Evolutionary conservation across 2,797 vertebrate species (phyloP).

Genomic region (Neosilurus mollespiculum): DNA sequence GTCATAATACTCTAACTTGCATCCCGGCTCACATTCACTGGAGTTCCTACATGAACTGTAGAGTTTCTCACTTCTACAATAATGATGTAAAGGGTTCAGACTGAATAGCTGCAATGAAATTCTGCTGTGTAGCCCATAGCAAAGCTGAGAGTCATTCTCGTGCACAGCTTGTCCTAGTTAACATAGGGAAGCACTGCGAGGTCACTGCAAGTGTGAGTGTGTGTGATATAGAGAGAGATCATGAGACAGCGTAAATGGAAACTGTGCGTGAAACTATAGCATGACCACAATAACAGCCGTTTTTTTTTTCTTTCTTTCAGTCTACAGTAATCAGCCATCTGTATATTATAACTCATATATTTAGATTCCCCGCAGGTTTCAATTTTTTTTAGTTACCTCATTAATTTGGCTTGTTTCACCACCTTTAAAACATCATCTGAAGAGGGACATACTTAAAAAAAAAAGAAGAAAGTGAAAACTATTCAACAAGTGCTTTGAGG

Average conservation of each 20-base stretch:
- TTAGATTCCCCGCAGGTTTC: not conserved
- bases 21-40: not conserved
- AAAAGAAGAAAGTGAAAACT: conserved; percentile 27
- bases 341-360: conserved; percentile 15
- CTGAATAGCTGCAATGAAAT: conserved; percentile 54
- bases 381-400: conserved; percentile 6
- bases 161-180: conserved; percentile 70
- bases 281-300: conserved; percentile 5
- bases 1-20: conserved; percentile 4
- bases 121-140: conserved; percentile 57
- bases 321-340: conserved; percentile 21
- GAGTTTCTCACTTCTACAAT: conserved; percentile 60
- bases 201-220: conserved; percentile 57
- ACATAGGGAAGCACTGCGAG: conserved; percentile 64
- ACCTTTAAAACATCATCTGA: conserved; percentile 48
- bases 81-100: conserved; percentile 65
- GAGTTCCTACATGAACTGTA: not conserved
- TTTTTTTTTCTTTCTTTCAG: not conserved
- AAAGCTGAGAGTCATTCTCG: conserved; percentile 59
- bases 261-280: conserved; percentile 12
- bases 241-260: conserved; percentile 5
- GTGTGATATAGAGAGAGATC: not conserved
- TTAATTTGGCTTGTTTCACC: conserved; percentile 27
- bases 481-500: conserved; percentile 50
- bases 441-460: conserved; percentile 37